Conservation (phyloP, 2,888 invertebrate genomes). For the Eubasilissa splendida region DNA sequence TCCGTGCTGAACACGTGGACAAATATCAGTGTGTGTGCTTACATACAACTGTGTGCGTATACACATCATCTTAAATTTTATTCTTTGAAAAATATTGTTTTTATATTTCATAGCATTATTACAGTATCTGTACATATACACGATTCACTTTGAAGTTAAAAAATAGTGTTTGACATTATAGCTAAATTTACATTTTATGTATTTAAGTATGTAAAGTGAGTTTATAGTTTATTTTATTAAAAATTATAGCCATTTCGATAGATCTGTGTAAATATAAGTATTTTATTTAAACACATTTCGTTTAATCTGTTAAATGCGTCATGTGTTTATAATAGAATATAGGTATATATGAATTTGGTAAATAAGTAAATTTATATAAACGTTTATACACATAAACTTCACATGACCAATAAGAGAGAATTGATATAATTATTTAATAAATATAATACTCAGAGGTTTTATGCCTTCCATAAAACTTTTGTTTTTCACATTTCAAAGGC, state of each 20-base stretch:
- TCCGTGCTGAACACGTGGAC: constrained; percentile 25
- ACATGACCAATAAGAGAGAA: constrained; percentile 41
- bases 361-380: constrained; percentile 36
- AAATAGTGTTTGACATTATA: constrained; percentile 45
- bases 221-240: constrained; percentile 32
- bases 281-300: constrained; percentile 29
- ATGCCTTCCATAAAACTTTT: constrained; percentile 50
- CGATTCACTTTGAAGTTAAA: constrained; percentile 38
- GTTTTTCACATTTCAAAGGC: constrained; percentile 51
- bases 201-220: constrained; percentile 32
- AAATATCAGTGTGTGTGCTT: not conserved
- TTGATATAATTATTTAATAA: constrained; percentile 37
- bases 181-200: constrained; percentile 36
- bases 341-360: constrained; percentile 37
- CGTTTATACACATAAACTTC: constrained; percentile 48
- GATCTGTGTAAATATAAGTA: constrained; percentile 44
- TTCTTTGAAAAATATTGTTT: constrained; percentile 42
- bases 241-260: constrained; percentile 44
- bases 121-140: constrained; percentile 26
- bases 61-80: constrained; percentile 24
- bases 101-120: constrained; percentile 27
- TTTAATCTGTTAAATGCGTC: constrained; percentile 11
- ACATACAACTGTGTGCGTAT: constrained; percentile 35
- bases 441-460: constrained; percentile 40
- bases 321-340: constrained; percentile 29